These are phyloP conservation scores for Oryzias woworae DNA, from an alignment of 2,113 vertebrate species.

Conservation along the genomic window DNA sequence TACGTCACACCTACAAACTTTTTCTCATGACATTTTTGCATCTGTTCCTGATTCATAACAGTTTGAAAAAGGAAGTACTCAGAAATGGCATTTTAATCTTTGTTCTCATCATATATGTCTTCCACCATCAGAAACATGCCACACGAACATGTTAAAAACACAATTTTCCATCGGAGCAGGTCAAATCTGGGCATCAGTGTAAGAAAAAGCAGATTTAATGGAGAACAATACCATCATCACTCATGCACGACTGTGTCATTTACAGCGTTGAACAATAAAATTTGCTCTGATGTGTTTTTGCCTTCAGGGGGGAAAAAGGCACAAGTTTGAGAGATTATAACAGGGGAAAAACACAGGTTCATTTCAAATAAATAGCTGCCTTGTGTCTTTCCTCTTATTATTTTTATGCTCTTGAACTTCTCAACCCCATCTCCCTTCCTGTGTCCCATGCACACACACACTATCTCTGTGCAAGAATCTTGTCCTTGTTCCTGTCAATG, in stretches of 20 bases:
- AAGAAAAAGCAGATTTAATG: slow-evolving; percentile 32
- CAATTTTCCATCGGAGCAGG: no score
- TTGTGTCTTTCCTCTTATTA: slow-evolving; percentile 2
- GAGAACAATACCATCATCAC: slow-evolving; percentile 40
- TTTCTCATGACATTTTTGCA: no score
- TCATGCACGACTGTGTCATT: slow-evolving; percentile 74
- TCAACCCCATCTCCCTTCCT: neutral
- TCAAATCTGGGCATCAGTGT: slow-evolving; percentile 47
- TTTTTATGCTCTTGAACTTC: slow-evolving; percentile 24
- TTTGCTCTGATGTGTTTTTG: slow-evolving; percentile 37
- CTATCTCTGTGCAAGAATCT: slow-evolving; percentile 12
- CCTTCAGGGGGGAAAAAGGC: slow-evolving; percentile 12
- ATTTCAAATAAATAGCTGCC: slow-evolving; percentile 14
- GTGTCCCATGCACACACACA: neutral
- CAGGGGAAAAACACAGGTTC: slow-evolving; percentile 11
- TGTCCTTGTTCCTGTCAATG: slow-evolving; percentile 20
- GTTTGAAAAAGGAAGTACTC: no score
- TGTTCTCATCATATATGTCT: no score
- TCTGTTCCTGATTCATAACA: no score
- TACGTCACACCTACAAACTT: no score
- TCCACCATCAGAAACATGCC: no score
- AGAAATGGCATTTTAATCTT: no score
- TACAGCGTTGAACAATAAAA: slow-evolving; percentile 44
- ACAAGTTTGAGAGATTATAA: slow-evolving; percentile 10
- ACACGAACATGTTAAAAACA: no score